Evolutionary conservation across 2,888 invertebrate genomes (phyloP), one percentile per base, ranked within the genome.

Genomic region (Drosophila monieri): DNA sequence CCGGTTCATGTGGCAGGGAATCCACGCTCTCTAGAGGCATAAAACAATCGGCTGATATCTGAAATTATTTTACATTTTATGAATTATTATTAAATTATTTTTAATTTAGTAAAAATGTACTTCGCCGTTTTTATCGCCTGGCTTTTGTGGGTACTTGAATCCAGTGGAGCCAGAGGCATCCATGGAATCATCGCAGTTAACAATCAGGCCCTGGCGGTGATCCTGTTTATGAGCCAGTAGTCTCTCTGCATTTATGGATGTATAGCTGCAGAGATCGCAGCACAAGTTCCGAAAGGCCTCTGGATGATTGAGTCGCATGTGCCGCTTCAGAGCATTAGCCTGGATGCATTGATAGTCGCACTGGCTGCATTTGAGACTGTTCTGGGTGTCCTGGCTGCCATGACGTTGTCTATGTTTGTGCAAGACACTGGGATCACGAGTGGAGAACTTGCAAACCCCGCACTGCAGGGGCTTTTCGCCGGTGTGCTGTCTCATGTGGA

Each of bases 381-480:
- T 77, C 8, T 55, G 35, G 9, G 30, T 32, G 5, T 27, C 47
- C 25, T 44, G 52, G 14, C 27, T 54, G 10, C 15, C 23, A 85
- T 94, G 94, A 76, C 94, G 92, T 93, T 94, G 93, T 85, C 91
- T 93, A 92, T 93, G 95, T 87, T 93, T 94, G 81, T 95, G 91
- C 57, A 96, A 91, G 3, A 95, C 95, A 89, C 96, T 96, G 76
- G 95, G 95, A 92, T 96, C 96, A 0, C 95, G 94, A 3, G 95
- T 95, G 69, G 93, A 93, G 88, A 95, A 96, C 9, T 93, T 92
- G 85, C 96, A 96, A 21, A 93, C 90, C 35, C 94, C 93, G 86
- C 96, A 96, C 55, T 94, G 93, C 77, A 95, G 94, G 0, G 96
- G 96, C 87, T 96, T 96, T 77, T 95, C 95, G 3, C 96, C 95